Conservation (phyloP, 2,113 vertebrate species). For the Cyanistes caeruleus region DNA sequence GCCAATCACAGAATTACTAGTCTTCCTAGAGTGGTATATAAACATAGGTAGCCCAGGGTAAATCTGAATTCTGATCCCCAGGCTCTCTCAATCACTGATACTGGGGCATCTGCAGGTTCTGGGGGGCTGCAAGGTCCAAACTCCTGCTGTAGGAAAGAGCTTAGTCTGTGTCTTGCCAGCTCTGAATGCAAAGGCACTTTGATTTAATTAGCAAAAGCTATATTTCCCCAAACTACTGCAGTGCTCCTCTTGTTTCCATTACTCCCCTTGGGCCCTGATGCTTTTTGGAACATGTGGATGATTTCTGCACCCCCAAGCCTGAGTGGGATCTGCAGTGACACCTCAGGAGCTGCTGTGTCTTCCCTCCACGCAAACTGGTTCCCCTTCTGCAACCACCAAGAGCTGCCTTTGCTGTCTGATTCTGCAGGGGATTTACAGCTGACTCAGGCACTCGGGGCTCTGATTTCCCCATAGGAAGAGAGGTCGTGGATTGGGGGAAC, state of each 20-base stretch:
- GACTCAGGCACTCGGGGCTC: slow-evolving; percentile 14
- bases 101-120: neutral
- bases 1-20: too few species aligned
- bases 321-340: neutral
- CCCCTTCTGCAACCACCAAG: neutral
- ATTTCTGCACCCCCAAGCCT: neutral
- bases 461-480: neutral
- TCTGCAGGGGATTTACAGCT: slow-evolving; percentile 29
- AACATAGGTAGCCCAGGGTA: too few species aligned
- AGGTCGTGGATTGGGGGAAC: neutral
- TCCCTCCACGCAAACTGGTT: neutral
- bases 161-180: neutral
- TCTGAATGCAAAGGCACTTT: neutral
- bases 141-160: rapidly evolving
- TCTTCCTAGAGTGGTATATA: too few species aligned
- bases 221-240: neutral
- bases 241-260: neutral
- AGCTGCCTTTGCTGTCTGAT: neutral
- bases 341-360: rapidly evolving
- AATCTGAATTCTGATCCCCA: too few species aligned
- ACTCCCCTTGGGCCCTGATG: neutral
- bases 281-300: neutral
- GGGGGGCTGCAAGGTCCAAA: neutral
- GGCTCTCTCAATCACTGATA: too few species aligned
- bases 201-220: neutral